A percentile compares a stretch with the other conserved stretches of the same genome.
Evolutionary conservation across 2,797 vertebrate species (phyloP).

Genomic region (Poecile montanus): DNA sequence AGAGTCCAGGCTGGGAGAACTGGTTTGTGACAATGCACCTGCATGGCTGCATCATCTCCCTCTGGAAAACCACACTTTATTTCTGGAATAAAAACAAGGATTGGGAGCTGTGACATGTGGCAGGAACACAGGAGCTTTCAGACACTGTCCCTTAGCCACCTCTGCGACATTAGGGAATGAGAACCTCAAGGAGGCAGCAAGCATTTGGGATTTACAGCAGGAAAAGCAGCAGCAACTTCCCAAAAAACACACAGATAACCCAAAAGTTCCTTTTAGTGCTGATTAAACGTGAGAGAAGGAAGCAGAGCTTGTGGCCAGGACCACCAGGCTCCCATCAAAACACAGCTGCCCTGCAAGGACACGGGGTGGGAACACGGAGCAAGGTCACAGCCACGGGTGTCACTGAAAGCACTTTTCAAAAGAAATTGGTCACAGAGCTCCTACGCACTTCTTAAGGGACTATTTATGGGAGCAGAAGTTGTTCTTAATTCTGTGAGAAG

Average conservation of each 20-base stretch:
- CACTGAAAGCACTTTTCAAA: background rate
- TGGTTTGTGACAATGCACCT: background rate
- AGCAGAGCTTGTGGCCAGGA: background rate
- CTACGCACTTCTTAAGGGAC: slow-evolving; percentile 22
- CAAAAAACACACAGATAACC: background rate
- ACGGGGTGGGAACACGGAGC: background rate
- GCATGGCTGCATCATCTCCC: accelerated
- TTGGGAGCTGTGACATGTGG: accelerated
- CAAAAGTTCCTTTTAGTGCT: background rate
- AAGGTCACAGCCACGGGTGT: background rate
- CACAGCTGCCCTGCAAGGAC: background rate
- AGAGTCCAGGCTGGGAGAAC: background rate
- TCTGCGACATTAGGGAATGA: accelerated
- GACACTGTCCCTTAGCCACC: accelerated
- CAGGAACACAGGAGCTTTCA: background rate
- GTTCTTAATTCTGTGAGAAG: background rate
- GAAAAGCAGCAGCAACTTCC: background rate
- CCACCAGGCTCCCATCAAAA: background rate
- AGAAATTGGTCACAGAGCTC: slow-evolving; percentile 17
- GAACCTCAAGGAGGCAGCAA: background rate
- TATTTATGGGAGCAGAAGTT: slow-evolving; percentile 53
- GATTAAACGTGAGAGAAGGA: background rate
- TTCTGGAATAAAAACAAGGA: background rate
- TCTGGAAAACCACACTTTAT: background rate
- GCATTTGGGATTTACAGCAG: background rate